Evolutionary conservation across 2,113 vertebrate genomes (phyloP).

Genomic region (Rhinolophus ferrumequinum): DNA sequence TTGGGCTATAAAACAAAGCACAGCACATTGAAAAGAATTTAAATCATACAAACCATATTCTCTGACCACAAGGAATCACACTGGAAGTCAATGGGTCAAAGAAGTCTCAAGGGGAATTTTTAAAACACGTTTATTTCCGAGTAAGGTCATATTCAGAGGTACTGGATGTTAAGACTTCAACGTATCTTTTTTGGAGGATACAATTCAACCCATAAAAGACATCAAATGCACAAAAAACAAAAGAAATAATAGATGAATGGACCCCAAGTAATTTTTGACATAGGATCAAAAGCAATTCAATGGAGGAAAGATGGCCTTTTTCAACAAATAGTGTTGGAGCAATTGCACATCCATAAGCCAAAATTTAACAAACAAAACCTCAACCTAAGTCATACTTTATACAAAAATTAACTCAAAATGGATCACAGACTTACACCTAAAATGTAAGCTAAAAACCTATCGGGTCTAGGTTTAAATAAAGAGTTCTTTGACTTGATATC

Average conservation of each 20-base stretch:
- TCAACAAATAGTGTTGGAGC: background rate
- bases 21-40: background rate
- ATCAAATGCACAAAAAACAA: too few relatives aligned
- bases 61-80: background rate
- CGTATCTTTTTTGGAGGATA: too few relatives aligned
- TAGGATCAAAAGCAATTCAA: background rate
- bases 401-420: background rate
- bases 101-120: background rate
- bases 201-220: too few relatives aligned
- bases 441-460: background rate
- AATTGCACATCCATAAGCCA: background rate
- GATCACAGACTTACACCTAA: background rate
- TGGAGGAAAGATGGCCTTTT: background rate
- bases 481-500: background rate
- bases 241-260: too few relatives aligned
- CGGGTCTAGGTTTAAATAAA: background rate
- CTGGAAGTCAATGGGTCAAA: background rate
- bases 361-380: background rate
- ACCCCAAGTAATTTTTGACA: background rate
- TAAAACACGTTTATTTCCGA: background rate
- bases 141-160: background rate
- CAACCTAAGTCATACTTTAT: background rate
- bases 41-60: too few relatives aligned
- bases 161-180: background rate
- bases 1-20: background rate